Conservation (phyloP, 2,113 vertebrate species). For the Limnothrissa miodon region DNA sequence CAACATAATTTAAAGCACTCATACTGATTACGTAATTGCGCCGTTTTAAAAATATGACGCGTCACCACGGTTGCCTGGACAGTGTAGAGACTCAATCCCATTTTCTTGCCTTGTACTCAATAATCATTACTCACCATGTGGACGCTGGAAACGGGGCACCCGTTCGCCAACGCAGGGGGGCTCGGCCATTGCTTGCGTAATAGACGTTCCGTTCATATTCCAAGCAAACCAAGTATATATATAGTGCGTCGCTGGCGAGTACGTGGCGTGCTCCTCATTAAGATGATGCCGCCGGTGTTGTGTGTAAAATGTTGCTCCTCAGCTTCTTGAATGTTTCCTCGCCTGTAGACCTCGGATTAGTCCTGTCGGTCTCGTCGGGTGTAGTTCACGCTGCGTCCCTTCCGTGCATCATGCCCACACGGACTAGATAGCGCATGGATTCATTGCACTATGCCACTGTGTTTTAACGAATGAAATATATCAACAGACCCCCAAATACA, state of each 20-base stretch:
- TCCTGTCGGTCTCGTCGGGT: not conserved
- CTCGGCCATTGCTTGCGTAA: slow-evolving; percentile 36
- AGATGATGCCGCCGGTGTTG: not conserved
- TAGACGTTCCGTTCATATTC: slow-evolving; percentile 45
- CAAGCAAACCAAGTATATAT: slow-evolving; percentile 31
- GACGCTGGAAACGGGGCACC: slow-evolving; percentile 55
- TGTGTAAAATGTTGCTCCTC: not conserved
- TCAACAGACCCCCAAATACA: not conserved
- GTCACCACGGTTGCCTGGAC: not conserved
- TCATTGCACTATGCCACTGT: not conserved
- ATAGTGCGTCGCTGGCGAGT: not conserved
- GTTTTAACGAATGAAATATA: not conserved
- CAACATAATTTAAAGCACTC: not conserved
- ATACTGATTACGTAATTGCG: not conserved
- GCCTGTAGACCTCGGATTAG: not conserved
- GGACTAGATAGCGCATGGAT: not conserved
- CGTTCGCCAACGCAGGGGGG: slow-evolving; percentile 28
- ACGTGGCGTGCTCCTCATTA: not conserved
- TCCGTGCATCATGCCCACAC: not conserved
- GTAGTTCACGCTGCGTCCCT: not conserved
- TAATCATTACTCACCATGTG: slow-evolving; percentile 53
- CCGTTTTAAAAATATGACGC: not conserved
- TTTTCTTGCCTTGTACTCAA: not conserved
- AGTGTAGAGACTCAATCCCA: not conserved
- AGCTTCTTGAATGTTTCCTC: not conserved